Conservation (phyloP, 2,888 invertebrate genomes). For the Drosophila percnosoma region DNA sequence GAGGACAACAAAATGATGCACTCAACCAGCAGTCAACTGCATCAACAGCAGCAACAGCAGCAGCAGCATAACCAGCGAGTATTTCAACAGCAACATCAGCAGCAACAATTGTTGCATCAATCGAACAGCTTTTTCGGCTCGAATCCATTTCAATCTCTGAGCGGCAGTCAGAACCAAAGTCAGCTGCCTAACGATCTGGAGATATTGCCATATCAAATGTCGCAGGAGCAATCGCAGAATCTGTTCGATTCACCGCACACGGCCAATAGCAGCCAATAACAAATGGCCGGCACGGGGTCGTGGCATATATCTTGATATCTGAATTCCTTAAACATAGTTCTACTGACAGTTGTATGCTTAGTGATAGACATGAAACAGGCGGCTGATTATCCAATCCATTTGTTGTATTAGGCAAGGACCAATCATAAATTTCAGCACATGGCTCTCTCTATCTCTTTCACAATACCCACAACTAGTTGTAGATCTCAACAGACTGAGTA, state of each 20-base stretch:
- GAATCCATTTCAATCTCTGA: conserved; percentile 73
- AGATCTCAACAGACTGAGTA: conserved; percentile 79
- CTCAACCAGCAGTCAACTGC: conserved; percentile 41
- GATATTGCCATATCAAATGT: conserved; percentile 85
- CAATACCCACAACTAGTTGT: conserved; percentile 61
- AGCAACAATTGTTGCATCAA: conserved; percentile 59
- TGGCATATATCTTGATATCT: conserved; percentile 33
- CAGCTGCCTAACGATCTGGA: conserved; percentile 83
- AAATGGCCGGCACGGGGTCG: conserved; percentile 27
- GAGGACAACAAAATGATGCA: conserved; percentile 73
- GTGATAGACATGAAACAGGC: conserved; percentile 6
- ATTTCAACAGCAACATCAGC: conserved; percentile 43
- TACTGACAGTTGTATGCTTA: neutral
- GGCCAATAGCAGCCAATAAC: conserved; percentile 62
- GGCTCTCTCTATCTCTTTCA: conserved; percentile 48
- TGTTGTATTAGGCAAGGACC: conserved; percentile 32
- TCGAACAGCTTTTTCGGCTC: conserved; percentile 64
- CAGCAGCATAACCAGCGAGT: conserved; percentile 39
- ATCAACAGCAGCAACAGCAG: conserved; percentile 49
- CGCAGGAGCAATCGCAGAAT: conserved; percentile 85
- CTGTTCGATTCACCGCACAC: conserved; percentile 82
- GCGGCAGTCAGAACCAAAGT: conserved; percentile 58
- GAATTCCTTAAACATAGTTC: conserved; percentile 21
- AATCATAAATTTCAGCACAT: conserved; percentile 23
- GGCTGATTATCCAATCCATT: conserved; percentile 6